phyloP scores from a whole-genome alignment of 92 coral and sea anemone species.

The Paramuricea clavata region DNA sequence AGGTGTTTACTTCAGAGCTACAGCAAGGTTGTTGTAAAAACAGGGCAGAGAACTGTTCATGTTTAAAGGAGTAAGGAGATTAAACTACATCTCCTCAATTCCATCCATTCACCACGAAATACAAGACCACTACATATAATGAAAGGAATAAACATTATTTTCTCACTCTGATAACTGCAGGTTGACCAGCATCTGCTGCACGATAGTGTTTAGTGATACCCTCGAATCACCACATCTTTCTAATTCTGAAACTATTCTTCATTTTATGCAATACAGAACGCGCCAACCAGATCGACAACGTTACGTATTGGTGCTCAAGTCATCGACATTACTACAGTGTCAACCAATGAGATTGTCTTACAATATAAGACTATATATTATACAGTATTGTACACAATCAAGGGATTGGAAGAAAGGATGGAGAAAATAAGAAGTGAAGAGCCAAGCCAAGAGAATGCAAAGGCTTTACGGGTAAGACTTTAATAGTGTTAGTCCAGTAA shows the following conservation, averaged over 20 bases:
- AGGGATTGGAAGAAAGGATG: slow-evolving; percentile 6
- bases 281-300: background rate
- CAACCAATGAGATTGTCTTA: slow-evolving; percentile 33
- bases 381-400: slow-evolving; percentile 6
- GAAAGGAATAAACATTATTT: too few species aligned
- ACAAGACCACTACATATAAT: too few species aligned
- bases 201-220: too few species aligned
- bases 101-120: too few species aligned
- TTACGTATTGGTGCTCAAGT: slow-evolving; percentile 24
- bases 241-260: background rate
- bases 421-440: slow-evolving; percentile 22
- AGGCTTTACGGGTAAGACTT: background rate
- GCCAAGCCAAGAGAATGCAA: slow-evolving; percentile 41
- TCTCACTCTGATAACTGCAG: too few species aligned
- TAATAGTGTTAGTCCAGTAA: background rate
- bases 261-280: background rate
- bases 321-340: slow-evolving; percentile 32
- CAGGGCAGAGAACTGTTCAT: too few species aligned
- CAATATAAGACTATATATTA: slow-evolving; percentile 42
- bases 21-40: too few species aligned
- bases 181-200: too few species aligned
- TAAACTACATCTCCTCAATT: too few species aligned
- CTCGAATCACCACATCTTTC: too few species aligned
- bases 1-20: too few species aligned
- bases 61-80: too few species aligned